Conservation (phyloP, 92 coral and sea anemone genomes). For the Paragorgia papillata region DNA sequence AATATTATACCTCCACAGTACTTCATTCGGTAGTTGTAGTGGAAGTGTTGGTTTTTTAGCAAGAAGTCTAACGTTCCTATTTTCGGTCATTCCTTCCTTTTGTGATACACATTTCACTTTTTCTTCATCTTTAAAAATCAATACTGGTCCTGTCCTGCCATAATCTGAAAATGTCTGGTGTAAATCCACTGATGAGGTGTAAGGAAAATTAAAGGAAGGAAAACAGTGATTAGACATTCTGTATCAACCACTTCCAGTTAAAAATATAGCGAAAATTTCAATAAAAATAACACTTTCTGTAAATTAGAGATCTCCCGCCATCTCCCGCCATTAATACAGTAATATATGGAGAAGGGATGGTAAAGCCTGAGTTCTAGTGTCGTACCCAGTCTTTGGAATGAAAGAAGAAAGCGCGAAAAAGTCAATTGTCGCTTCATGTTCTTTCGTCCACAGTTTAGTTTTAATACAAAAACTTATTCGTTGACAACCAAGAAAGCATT, state of each 20-base stretch:
- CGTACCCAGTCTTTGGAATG: background rate
- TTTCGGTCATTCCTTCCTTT: conserved; percentile 51
- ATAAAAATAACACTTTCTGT: background rate
- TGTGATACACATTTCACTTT: conserved; percentile 43
- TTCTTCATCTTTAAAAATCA: conserved; percentile 55
- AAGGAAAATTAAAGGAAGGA: conserved; percentile 78
- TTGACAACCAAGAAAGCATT: background rate
- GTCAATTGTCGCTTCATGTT: too few relatives aligned
- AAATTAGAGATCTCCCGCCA: too few relatives aligned
- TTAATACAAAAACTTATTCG: too few relatives aligned
- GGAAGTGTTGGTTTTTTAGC: conserved; percentile 74
- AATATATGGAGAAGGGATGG: too few relatives aligned
- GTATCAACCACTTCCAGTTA: background rate
- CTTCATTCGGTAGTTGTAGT: conserved; percentile 56
- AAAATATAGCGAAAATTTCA: background rate
- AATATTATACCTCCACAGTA: conserved; percentile 30
- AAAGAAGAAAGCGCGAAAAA: too few relatives aligned
- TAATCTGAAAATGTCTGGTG: conserved; percentile 76
- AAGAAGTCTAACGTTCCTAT: conserved; percentile 29
- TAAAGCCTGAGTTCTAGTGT: too few relatives aligned
- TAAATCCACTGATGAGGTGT: conserved; percentile 57
- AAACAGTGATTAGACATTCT: conserved; percentile 34
- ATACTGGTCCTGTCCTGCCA: conserved; percentile 69
- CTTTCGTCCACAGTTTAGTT: too few relatives aligned
- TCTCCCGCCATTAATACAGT: too few relatives aligned